A percentile compares a stretch with the other conserved stretches of the same genome.
phyloP scores from a whole-genome alignment of 2,797 vertebrate genomes.

The Borostomias antarcticus region DNA sequence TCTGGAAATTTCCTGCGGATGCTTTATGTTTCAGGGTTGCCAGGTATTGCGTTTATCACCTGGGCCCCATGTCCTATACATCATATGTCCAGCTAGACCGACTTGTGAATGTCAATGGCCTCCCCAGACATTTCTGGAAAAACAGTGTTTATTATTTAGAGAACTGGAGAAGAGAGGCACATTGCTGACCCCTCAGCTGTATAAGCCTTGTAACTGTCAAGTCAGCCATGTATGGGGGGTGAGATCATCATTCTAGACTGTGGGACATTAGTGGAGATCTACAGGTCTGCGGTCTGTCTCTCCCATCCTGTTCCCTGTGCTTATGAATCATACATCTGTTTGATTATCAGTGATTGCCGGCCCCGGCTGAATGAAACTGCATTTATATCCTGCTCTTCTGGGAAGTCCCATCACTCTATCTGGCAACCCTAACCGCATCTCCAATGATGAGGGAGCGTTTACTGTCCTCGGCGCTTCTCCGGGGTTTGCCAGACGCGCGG shows the following conservation, averaged over 20 bases:
- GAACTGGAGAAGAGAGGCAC: too few species aligned
- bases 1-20: neutral
- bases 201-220: neutral
- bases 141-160: neutral
- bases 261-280: neutral
- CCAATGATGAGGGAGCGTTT: neutral
- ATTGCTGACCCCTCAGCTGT: too few species aligned
- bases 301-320: neutral
- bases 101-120: neutral
- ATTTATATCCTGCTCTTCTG: neutral
- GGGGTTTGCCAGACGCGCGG: neutral
- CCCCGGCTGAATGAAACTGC: neutral
- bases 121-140: neutral
- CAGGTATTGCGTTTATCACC: neutral
- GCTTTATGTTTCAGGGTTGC: neutral
- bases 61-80: neutral
- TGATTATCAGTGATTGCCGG: slow-evolving; percentile 4
- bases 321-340: slow-evolving; percentile 4
- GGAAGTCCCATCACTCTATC: slow-evolving; percentile 10
- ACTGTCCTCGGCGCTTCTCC: neutral
- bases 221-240: neutral
- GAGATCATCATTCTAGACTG: neutral
- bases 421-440: slow-evolving; percentile 6
- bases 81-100: neutral
- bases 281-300: neutral